phyloP scores from a whole-genome alignment of 2,888 invertebrate species.

The Leptarthrus brevirostris region DNA sequence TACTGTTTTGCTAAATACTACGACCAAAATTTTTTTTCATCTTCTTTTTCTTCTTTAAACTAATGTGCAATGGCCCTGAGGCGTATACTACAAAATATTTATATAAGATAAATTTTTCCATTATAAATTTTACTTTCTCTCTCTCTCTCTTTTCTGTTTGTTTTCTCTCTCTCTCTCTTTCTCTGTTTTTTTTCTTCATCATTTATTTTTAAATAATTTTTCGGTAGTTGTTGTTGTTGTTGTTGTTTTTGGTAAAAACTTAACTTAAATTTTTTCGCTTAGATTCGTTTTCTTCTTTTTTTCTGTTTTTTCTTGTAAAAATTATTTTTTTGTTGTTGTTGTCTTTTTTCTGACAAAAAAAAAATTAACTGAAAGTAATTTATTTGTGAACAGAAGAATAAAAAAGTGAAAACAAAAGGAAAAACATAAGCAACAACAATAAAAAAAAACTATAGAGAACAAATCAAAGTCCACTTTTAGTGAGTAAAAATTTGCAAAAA shows the following conservation, averaged over 20 bases:
- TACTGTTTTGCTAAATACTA: too few species aligned
- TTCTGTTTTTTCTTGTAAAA: neutral
- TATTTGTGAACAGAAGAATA: neutral
- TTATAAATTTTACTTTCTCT: neutral
- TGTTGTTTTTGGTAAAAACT: too few species aligned
- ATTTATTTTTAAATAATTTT: constrained; percentile 6
- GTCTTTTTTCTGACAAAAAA: too few species aligned
- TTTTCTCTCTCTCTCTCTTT: neutral
- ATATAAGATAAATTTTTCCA: constrained; percentile 39
- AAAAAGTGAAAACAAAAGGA: constrained; percentile 22
- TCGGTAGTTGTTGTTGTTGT: too few species aligned
- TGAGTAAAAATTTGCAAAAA: constrained; percentile 42
- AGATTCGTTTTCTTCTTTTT: neutral
- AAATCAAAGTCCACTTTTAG: neutral
- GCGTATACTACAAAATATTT: constrained; percentile 46
- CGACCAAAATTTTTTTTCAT: too few species aligned
- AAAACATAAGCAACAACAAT: constrained; percentile 29
- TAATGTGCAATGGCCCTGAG: too few species aligned
- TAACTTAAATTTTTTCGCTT: neutral
- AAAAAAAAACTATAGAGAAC: too few species aligned
- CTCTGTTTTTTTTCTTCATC: constrained; percentile 2
- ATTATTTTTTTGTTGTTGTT: too few species aligned
- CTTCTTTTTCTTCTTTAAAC: too few species aligned
- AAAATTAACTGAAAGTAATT: too few species aligned
- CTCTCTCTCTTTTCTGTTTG: neutral